Base-by-base conservation (phyloP, 2,888 invertebrate genomes). In the Agriopis leucophaearia region DNA sequence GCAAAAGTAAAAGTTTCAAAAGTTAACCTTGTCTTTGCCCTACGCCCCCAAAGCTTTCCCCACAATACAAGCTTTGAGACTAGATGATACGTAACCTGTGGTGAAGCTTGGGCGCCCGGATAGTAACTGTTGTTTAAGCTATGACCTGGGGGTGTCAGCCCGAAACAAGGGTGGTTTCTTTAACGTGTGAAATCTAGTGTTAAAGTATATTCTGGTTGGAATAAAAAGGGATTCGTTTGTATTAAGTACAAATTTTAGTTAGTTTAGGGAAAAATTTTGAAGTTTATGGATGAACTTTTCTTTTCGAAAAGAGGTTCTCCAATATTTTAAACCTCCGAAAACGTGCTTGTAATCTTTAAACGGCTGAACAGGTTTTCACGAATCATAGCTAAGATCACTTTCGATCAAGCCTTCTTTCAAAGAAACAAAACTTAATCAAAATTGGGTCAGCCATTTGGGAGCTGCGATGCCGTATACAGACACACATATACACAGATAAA, bases 101-200 rank as follows among this genome's bases (percentile, higher is more conserved):
- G 10, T 16, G 13, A n/a, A 51, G 8, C 1, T 35, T n/a, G 8
- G 36, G 36, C 35, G 1, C n/a, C 9, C 16, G 6, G 0, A 8
- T 27, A 55, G 13, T n/a, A 55, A 55, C 27, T 55, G 6, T 18
- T 42, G n/a, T 10, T n/a, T 55, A 18, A 42, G 8, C 55, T 42
- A 42, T 55, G 42, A 13, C 55, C 9, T 44, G 45, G 63, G 63
- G 52, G 18, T 51, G 51, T 38, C 44, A 36, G 42, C 57, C 50
- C 57, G 38, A 36, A 27, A 15, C 27, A 54, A 57, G 67, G 67
- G 67, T 59, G 58, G 59, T 63, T 67, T 67, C 67, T 67, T 67
- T 63, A 63, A 35, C 58, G 47, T 50, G 66, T 56, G 36, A 62
- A 63, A 54, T 67, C 55, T 59, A 59, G 63, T 63, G 67, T 59